A percentile compares a stretch with the other conserved stretches of the same genome.
phyloP scores from a whole-genome alignment of 2,113 vertebrate genomes.

The Perca fluviatilis region DNA sequence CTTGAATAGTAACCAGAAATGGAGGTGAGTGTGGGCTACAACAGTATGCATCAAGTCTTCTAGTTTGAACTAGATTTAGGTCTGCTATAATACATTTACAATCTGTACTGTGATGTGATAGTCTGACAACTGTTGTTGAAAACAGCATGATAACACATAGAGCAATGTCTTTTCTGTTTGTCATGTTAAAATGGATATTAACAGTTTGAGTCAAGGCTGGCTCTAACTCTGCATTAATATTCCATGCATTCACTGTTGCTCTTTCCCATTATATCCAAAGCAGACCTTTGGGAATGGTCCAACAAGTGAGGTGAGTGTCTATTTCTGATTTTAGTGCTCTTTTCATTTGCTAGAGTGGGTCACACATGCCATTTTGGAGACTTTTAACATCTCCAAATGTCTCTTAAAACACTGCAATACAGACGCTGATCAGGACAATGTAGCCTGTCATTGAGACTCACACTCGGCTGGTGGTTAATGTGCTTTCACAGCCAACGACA shows the following conservation, averaged over 20 bases:
- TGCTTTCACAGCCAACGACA: constrained; percentile 53
- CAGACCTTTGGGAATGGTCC: constrained; percentile 63
- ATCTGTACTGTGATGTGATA: constrained; percentile 57
- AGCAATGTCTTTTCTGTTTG: constrained; percentile 48
- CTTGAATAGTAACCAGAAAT: constrained; percentile 31
- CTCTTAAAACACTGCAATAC: constrained; percentile 45
- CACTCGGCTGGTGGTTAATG: constrained; percentile 46
- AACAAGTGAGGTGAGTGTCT: constrained; percentile 63
- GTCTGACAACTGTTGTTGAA: constrained; percentile 44
- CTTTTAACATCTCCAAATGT: constrained; percentile 63
- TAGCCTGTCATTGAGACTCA: constrained; percentile 46
- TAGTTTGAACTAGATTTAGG: constrained; percentile 49
- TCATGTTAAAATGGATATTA: constrained; percentile 70
- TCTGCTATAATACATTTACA: constrained; percentile 51
- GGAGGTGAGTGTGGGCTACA: constrained; percentile 7
- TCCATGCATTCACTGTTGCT: constrained; percentile 59
- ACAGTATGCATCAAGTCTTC: constrained; percentile 43
- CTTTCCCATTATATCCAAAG: constrained; percentile 72
- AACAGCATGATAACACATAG: constrained; percentile 48
- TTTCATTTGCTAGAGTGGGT: constrained; percentile 70
- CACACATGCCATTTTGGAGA: constrained; percentile 61
- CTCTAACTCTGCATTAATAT: constrained; percentile 66
- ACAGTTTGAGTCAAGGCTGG: constrained; percentile 44
- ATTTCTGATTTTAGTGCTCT: constrained; percentile 58
- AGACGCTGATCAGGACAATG: constrained; percentile 43